Base-by-base conservation (phyloP, 2,888 invertebrate genomes). In the Leptinotarsa juncta region DNA sequence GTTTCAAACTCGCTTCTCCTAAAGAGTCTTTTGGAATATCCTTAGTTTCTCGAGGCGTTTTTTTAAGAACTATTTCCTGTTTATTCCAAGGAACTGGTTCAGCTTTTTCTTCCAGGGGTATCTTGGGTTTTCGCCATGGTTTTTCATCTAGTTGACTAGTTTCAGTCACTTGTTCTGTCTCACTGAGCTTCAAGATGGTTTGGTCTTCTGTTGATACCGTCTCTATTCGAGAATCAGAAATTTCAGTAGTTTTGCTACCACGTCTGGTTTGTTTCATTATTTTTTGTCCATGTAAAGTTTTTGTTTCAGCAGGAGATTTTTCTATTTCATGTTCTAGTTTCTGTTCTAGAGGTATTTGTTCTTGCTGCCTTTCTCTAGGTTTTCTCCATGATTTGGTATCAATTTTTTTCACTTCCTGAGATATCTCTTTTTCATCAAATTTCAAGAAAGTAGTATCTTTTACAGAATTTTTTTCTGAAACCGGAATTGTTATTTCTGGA, bases 71-170 rank as follows among this genome's bases (percentile, higher is more conserved):
- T 20, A 81, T 79, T 60, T 79, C 71, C 67, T 80, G 78, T 76
- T 80, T 75, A 12, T 90, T 93, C 91, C 91, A 91, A 7, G 91
- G 89, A 78, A 82, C 62, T 57, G 76, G 72, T 72, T 82, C 79
- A 71, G 89, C 89, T 92, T 82, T 78, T 42, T 78, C 26, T 5
- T 18, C 32, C n/a, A 62, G 42, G 5, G 62, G 42, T 42, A n/a
- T 69, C 57, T 53, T 68, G 18, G 70, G 70, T 74, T 70, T 77
- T 51, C 71, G 67, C 73, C 71, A 71, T n/a, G 51, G 71, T 76
- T 14, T 57, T 14, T 20, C 20, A 26, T 57, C 57, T 53, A 18
- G 18, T 53, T 53, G 18, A 12, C 88, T 86, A 70, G 88, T 87
- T 49, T 87, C 72, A 20, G 60, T 18, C 3, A 60, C 62, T 20